Conservation (phyloP, 2,113 vertebrate genomes). For the Mugil cephalus region DNA sequence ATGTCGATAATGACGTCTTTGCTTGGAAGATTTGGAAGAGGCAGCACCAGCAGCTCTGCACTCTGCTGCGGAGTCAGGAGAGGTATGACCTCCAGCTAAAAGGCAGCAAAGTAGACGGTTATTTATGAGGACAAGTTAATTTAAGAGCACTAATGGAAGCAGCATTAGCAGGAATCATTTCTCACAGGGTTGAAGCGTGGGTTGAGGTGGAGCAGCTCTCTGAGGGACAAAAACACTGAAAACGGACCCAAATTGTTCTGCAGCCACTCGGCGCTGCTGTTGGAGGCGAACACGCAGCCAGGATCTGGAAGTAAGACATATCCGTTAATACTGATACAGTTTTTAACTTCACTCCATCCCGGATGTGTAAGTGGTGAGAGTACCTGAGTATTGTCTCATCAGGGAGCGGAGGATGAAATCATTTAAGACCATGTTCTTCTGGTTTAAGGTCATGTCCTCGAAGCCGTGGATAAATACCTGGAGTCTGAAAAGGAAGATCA, state of each 20-base stretch:
- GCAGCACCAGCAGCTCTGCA: conserved; percentile 67
- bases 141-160: no score
- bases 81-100: conserved; percentile 66
- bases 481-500: conserved; percentile 50
- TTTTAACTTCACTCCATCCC: background rate
- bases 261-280: conserved; percentile 72
- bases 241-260: conserved; percentile 72
- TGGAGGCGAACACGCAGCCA: conserved; percentile 58
- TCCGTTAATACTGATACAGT: background rate
- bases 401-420: conserved; percentile 64
- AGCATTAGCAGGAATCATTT: background rate
- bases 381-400: conserved; percentile 51
- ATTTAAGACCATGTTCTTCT: conserved; percentile 27
- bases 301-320: conserved; percentile 45
- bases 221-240: conserved; percentile 43
- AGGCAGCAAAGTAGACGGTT: background rate
- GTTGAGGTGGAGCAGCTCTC: conserved; percentile 65
- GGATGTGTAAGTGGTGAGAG: fast-evolving
- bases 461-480: conserved; percentile 30
- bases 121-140: background rate
- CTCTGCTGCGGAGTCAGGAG: conserved; percentile 65
- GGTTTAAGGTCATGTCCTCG: background rate
- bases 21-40: conserved; percentile 19
- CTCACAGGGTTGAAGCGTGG: conserved; percentile 72
- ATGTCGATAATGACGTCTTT: conserved; percentile 56